Base-by-base conservation (phyloP, 2,797 vertebrate genomes). In the Gorsachius magnificus region DNA sequence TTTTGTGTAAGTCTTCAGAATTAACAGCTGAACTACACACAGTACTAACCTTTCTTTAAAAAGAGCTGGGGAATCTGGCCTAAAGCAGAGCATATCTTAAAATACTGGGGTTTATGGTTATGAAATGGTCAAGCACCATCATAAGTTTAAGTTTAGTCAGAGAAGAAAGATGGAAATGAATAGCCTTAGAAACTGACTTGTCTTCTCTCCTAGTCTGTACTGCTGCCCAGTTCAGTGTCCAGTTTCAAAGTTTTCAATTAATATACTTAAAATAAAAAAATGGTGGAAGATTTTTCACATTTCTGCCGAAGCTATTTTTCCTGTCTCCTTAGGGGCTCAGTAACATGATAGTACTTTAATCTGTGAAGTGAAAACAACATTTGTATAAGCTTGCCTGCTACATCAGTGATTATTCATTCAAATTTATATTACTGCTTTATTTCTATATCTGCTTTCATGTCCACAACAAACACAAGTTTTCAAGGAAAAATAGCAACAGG, bases 41-140 rank as follows among this genome's bases (percentile, higher is more conserved):
- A 57, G 18, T 28, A 56, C 38, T 69, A 68, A 87, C 14, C 14
- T 71, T 71, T 61, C 22, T 50, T 64, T 51, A 56, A 65, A 68
- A 77, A 50, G 15, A 64, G 28, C 14, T 63, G 12, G 4, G 5
- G 10, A 68, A 74, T 43, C 53, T 58, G 41, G 16, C 33, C 20
- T 51, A 68, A 88, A 70, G 65, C 12, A 71, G 21, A 74, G 22
- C 17, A 2, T 18, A 38, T 60, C 54, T 82, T 79, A 41, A 94
- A 90, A 45, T 38, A 26, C 0, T 50, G 11, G 0, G 2, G 0
- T 31, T 87, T 63, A 35, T 41, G 26, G 11, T 13, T 85, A 64
- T 45, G 41, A 79, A 79, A 51, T 16, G 3, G 36, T 71, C 56
- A 89, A 83, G 80, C 21, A 76, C 5, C 6, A 36, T 35, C 6